A percentile compares a stretch with the other conserved stretches of the same genome.
Conservation (phyloP, 2,888 invertebrate species). For the Leptura quadrifasciata region DNA sequence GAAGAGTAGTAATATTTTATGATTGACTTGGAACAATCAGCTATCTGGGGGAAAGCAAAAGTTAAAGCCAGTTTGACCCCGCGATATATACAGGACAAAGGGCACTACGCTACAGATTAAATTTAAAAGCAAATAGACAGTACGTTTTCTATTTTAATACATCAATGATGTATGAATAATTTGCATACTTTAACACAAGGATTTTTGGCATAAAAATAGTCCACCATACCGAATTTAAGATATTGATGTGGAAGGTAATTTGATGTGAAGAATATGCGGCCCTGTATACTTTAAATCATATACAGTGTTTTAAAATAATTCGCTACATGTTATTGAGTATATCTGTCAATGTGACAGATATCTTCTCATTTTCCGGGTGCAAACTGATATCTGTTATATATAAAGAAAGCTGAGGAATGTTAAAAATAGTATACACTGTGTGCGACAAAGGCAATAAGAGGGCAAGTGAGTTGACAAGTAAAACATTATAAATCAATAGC, state of each 20-base stretch:
- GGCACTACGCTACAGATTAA: neutral
- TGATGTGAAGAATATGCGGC: too few species aligned
- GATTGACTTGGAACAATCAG: slow-evolving; percentile 70
- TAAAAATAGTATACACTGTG: slow-evolving; percentile 51
- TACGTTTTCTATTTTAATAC: neutral
- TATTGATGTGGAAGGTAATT: too few species aligned
- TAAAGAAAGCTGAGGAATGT: slow-evolving; percentile 20
- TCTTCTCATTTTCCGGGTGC: neutral
- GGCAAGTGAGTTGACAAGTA: slow-evolving; percentile 55
- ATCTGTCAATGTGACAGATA: neutral
- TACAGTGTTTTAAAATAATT: too few species aligned
- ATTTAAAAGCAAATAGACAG: neutral
- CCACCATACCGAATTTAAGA: too few species aligned
- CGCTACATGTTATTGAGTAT: too few species aligned
- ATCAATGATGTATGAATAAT: neutral
- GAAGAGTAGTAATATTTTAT: slow-evolving; percentile 72
- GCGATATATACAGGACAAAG: slow-evolving; percentile 13
- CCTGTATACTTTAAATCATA: too few species aligned
- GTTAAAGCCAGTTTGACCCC: slow-evolving; percentile 30
- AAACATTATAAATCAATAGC: slow-evolving; percentile 64
- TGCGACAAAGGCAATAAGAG: slow-evolving; percentile 52
- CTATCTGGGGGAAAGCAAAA: slow-evolving; percentile 35
- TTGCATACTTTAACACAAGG: too few species aligned
- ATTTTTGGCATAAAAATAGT: too few species aligned
- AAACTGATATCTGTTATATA: neutral